phyloP scores from a whole-genome alignment of 2,113 vertebrate genomes.

The Meriones unguiculatus region DNA sequence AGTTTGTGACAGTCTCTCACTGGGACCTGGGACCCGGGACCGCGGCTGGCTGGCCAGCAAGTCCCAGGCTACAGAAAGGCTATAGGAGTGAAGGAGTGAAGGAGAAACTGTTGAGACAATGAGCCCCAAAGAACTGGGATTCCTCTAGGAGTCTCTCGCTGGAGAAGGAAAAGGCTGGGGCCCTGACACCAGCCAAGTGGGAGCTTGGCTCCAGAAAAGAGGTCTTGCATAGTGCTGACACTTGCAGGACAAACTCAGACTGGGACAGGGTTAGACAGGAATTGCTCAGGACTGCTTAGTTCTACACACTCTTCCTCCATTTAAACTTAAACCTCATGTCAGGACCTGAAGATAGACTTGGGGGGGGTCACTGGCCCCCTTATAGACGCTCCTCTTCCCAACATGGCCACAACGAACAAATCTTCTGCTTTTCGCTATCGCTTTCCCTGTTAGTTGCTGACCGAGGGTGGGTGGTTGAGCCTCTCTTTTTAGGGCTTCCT shows the following conservation, averaged over 20 bases:
- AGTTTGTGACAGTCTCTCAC: background rate
- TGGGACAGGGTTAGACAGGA: background rate
- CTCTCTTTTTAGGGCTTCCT: background rate
- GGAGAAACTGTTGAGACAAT: background rate
- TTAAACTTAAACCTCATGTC: background rate
- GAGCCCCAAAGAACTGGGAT: background rate
- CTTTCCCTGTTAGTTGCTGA: background rate
- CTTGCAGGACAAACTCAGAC: background rate
- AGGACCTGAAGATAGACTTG: background rate
- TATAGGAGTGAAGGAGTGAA: background rate
- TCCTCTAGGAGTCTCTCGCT: background rate
- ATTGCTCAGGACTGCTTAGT: background rate
- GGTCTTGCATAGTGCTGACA: background rate
- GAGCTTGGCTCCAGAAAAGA: background rate
- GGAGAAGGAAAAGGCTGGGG: background rate
- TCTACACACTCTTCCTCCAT: background rate
- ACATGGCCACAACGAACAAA: background rate
- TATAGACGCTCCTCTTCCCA: background rate
- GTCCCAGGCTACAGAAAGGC: background rate
- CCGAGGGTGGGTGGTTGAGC: background rate
- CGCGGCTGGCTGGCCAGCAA: background rate
- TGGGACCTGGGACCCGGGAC: background rate
- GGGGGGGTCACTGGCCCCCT: too few species aligned
- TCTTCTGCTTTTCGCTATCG: background rate
- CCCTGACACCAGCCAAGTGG: background rate